These are phyloP conservation scores for Calameuta filiformis DNA, from an alignment of 2,888 invertebrate species.

Conservation along the genomic window DNA sequence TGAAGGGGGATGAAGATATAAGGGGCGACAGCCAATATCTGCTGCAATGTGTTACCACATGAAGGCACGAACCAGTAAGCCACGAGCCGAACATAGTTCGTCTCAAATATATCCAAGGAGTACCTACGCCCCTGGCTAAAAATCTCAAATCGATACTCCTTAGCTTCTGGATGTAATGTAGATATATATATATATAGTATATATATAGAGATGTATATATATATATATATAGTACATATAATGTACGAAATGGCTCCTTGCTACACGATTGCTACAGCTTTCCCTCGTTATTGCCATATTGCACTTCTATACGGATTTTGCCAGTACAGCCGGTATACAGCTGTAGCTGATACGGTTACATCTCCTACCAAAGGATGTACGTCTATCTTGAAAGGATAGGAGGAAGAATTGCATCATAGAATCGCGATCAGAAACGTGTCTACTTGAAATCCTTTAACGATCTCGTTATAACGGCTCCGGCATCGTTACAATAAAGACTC, in stretches of 20 bases:
- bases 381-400: background rate
- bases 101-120: background rate
- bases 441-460: background rate
- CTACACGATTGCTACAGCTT: background rate
- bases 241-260: background rate
- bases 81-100: constrained; percentile 14
- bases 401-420: constrained; percentile 4
- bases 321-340: background rate
- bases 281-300: background rate
- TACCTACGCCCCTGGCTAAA: background rate
- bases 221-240: background rate
- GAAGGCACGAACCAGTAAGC: background rate
- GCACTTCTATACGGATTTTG: background rate
- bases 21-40: constrained; percentile 36
- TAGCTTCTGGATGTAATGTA: background rate
- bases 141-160: background rate
- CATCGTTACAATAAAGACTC: constrained; percentile 3
- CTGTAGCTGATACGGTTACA: background rate
- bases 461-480: constrained; percentile 4
- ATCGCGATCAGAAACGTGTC: background rate
- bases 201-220: background rate
- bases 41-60: constrained; percentile 34
- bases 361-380: background rate
- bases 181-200: background rate
- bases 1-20: constrained; percentile 32